phyloP scores from a whole-genome alignment of 2,888 invertebrate species.

The Panopea generosa region DNA sequence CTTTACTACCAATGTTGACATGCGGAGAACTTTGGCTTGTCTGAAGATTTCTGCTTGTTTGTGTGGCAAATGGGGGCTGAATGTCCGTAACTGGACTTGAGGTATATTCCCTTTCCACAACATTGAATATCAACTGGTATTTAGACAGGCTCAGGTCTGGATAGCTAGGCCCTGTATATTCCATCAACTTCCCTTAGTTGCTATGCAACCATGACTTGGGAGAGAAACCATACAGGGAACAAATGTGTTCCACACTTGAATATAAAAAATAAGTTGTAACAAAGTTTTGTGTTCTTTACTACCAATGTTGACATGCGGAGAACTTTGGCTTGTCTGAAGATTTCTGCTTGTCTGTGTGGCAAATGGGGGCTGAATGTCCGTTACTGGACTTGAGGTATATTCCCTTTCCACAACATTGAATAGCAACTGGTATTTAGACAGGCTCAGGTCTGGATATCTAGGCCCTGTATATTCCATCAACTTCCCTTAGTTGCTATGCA shows the following conservation, averaged over 20 bases:
- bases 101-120: slow-evolving; percentile 76
- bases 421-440: too few relatives aligned
- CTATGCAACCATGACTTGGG: too few relatives aligned
- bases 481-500: too few relatives aligned
- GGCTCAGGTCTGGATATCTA: slow-evolving; percentile 61
- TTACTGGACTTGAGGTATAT: too few relatives aligned
- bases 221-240: too few relatives aligned
- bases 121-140: slow-evolving; percentile 71
- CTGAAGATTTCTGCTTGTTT: slow-evolving; percentile 66
- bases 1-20: background rate
- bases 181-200: too few relatives aligned
- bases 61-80: slow-evolving; percentile 66
- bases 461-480: too few relatives aligned
- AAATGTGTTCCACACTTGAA: too few relatives aligned
- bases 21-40: slow-evolving; percentile 49
- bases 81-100: slow-evolving; percentile 63
- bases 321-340: background rate
- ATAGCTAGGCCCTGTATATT: slow-evolving; percentile 73
- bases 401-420: too few relatives aligned
- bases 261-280: too few relatives aligned
- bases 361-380: too few relatives aligned
- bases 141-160: slow-evolving; percentile 3
- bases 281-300: too few relatives aligned
- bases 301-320: background rate
- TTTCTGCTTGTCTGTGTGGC: slow-evolving; percentile 49